A percentile compares a stretch with the other conserved stretches of the same genome.
phyloP scores from a whole-genome alignment of 2,888 invertebrate genomes.

The Leptopilina drosophilae region DNA sequence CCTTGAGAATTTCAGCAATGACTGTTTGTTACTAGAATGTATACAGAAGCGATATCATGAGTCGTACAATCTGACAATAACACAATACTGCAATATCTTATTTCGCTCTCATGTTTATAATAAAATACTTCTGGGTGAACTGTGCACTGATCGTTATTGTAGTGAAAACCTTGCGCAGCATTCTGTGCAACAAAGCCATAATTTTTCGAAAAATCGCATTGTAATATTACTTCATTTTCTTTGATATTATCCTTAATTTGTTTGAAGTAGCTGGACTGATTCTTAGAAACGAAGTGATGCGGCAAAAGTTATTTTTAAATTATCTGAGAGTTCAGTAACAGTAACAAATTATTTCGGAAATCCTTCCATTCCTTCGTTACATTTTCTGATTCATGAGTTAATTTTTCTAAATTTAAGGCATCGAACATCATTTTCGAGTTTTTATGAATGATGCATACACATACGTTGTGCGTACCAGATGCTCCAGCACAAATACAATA shows the following conservation, averaged over 20 bases:
- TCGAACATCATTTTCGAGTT: conserved; percentile 1
- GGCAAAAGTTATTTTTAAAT: background rate
- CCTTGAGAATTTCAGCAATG: background rate
- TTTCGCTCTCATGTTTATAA: background rate
- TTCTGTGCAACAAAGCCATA: conserved; percentile 39
- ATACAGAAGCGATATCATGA: background rate
- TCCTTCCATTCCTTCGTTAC: conserved; percentile 25
- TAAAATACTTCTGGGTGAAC: conserved; percentile 8
- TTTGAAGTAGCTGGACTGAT: conserved; percentile 28
- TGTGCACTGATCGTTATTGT: background rate
- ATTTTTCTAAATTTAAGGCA: background rate
- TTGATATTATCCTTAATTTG: conserved; percentile 16
- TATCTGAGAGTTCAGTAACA: too few relatives aligned
- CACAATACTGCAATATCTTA: conserved; percentile 7
- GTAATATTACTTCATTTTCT: conserved; percentile 40
- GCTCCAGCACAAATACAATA: conserved; percentile 44
- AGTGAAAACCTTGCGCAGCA: conserved; percentile 27
- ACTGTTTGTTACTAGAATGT: background rate
- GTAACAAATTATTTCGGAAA: background rate
- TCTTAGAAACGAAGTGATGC: conserved; percentile 43
- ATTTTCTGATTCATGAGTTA: background rate
- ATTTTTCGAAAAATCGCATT: conserved; percentile 44
- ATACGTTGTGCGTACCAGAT: conserved; percentile 43
- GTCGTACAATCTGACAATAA: conserved; percentile 33
- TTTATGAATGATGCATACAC: conserved; percentile 12